Percentiles rank a stretch among this genome's conserved stretches.
Conservation (phyloP, 1,140 invertebrate genomes). For the Camponotus floridanus region DNA sequence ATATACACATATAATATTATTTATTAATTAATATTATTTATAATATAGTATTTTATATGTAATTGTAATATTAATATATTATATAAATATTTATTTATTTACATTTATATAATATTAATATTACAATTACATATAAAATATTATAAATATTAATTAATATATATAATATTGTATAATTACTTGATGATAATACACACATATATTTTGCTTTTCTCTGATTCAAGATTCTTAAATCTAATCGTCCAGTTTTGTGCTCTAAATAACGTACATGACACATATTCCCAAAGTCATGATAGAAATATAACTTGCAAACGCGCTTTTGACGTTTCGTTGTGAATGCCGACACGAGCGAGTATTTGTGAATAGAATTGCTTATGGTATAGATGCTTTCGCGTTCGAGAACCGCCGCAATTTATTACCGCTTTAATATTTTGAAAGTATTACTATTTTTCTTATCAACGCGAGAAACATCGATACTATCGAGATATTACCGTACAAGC, state of each 20-base stretch:
- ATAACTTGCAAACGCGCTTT: conserved; percentile 3
- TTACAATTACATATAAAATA: too few relatives aligned
- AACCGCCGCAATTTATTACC: conserved; percentile 17
- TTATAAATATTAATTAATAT: too few relatives aligned
- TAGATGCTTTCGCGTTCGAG: conserved; percentile 9
- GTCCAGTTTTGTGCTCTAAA: conserved; percentile 1
- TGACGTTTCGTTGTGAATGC: conserved; percentile 27
- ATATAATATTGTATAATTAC: not conserved
- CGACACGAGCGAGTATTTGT: conserved; percentile 1
- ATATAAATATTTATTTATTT: too few relatives aligned
- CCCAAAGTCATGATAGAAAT: not conserved
- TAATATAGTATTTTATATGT: too few relatives aligned
- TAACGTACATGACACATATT: not conserved
- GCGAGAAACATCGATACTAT: not conserved
- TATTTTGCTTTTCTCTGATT: not conserved
- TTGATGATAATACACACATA: too few relatives aligned
- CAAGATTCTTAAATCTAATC: conserved; percentile 14
- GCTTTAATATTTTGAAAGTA: not conserved
- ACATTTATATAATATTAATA: too few relatives aligned
- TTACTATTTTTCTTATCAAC: not conserved
- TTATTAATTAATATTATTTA: too few relatives aligned
- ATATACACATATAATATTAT: too few relatives aligned
- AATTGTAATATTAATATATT: too few relatives aligned
- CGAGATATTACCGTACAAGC: not conserved
- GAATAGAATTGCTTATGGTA: conserved; percentile 27